Evolutionary conservation across 2,888 invertebrate genomes (phyloP).

Genomic region (Andrena chrysosceles): DNA sequence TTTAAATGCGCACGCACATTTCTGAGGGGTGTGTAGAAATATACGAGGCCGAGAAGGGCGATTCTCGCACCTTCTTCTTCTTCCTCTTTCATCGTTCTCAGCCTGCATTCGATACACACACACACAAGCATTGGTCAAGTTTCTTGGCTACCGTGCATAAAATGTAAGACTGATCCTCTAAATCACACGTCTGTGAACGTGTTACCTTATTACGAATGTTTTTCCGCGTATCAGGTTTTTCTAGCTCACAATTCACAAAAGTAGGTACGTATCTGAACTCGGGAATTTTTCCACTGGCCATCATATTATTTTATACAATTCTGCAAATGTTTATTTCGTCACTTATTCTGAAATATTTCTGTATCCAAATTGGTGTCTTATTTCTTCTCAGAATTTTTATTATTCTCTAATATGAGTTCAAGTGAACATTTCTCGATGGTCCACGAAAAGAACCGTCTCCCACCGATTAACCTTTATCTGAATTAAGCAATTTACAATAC

Average conservation of each 20-base stretch:
- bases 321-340: background rate
- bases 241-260: too few relatives aligned
- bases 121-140: background rate
- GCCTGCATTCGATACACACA: background rate
- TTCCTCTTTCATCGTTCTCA: background rate
- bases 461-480: too few relatives aligned
- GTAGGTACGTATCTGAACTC: too few relatives aligned
- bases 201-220: background rate
- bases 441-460: too few relatives aligned
- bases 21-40: constrained; percentile 42
- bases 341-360: background rate
- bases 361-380: background rate
- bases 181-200: constrained; percentile 25
- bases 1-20: constrained; percentile 66
- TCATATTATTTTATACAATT: too few relatives aligned
- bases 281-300: too few relatives aligned
- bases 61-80: constrained; percentile 39
- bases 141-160: constrained; percentile 26
- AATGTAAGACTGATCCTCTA: constrained; percentile 40
- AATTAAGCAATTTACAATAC: too few relatives aligned
- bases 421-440: too few relatives aligned
- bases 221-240: background rate
- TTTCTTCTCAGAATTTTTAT: background rate
- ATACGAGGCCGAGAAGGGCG: constrained; percentile 33
- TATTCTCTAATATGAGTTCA: too few relatives aligned